A percentile compares a stretch with the other conserved stretches of the same genome.
Evolutionary conservation across 2,888 invertebrate genomes (phyloP).

Genomic region (Erebia ligea): DNA sequence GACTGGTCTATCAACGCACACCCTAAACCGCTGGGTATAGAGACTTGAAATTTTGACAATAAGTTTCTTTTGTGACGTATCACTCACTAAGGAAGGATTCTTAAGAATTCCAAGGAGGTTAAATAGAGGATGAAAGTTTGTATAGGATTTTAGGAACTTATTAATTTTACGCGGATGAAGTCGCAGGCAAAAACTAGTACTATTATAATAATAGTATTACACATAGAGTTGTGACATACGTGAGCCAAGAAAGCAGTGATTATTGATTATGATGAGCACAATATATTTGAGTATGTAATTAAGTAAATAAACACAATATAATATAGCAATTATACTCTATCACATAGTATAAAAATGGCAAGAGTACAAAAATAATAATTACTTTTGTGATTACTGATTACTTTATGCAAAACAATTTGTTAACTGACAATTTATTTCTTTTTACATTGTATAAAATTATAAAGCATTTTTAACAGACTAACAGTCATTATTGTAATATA

Average conservation of each 20-base stretch:
- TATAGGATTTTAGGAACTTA: too few species aligned
- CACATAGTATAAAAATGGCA: conserved; percentile 4
- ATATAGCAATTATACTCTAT: not conserved
- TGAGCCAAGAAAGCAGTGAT: not conserved
- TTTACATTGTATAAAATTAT: conserved; percentile 7
- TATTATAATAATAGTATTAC: not conserved
- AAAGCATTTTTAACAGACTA: not conserved
- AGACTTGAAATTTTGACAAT: too few species aligned
- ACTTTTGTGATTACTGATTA: not conserved
- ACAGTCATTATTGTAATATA: not conserved
- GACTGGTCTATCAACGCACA: too few species aligned
- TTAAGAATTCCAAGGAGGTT: too few species aligned
- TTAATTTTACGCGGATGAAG: too few species aligned
- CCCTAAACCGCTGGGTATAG: too few species aligned
- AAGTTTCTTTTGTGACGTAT: too few species aligned
- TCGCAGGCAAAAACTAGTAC: too few species aligned
- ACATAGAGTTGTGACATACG: not conserved
- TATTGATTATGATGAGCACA: not conserved
- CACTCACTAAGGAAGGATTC: too few species aligned
- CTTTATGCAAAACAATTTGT: not conserved
- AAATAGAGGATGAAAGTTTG: too few species aligned
- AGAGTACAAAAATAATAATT: conserved; percentile 13
- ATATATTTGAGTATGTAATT: not conserved
- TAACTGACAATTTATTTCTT: not conserved
- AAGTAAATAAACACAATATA: not conserved